Percentiles rank a stretch among this genome's conserved stretches.
phyloP scores from a whole-genome alignment of 2,797 vertebrate species.

The Orientallactaga sibirica region DNA sequence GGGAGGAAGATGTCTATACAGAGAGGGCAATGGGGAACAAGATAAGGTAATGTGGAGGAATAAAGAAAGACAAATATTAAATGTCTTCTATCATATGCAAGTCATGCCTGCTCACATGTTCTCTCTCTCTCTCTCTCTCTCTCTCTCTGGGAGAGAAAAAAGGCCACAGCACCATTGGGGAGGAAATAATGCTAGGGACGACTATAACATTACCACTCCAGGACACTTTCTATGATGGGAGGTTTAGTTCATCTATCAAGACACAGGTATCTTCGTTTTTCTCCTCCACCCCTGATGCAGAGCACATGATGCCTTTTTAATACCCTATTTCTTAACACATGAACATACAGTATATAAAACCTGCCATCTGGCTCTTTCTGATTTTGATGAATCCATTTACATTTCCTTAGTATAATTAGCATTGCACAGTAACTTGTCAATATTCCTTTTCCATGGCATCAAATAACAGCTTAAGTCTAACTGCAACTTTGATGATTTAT shows the following conservation, averaged over 20 bases:
- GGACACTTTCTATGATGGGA: not conserved
- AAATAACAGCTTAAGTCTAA: constrained; percentile 58
- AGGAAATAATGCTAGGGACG: not conserved
- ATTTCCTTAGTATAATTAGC: constrained; percentile 83
- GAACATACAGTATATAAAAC: constrained; percentile 77
- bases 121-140: too few relatives aligned
- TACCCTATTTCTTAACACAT: constrained; percentile 65
- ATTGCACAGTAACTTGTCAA: constrained; percentile 73
- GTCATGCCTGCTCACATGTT: too few relatives aligned
- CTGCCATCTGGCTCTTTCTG: constrained; percentile 79
- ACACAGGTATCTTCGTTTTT: not conserved
- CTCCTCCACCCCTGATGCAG: constrained; percentile 50
- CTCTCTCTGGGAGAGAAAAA: not conserved
- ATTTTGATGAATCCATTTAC: constrained; percentile 80
- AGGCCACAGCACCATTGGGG: too few relatives aligned
- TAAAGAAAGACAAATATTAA: not conserved
- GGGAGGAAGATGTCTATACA: not conserved
- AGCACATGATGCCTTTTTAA: constrained; percentile 73
- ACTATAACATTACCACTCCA: not conserved
- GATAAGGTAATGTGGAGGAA: not conserved
- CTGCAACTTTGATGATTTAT: constrained; percentile 75
- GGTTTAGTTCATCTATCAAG: constrained; percentile 13
- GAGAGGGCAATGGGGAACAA: too few relatives aligned
- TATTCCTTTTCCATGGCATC: constrained; percentile 68
- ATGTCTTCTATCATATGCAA: not conserved